Evolutionary conservation across 2,888 invertebrate species (phyloP), one percentile per base, ranked within the genome.

Genomic region (Masnerella sp.): DNA sequence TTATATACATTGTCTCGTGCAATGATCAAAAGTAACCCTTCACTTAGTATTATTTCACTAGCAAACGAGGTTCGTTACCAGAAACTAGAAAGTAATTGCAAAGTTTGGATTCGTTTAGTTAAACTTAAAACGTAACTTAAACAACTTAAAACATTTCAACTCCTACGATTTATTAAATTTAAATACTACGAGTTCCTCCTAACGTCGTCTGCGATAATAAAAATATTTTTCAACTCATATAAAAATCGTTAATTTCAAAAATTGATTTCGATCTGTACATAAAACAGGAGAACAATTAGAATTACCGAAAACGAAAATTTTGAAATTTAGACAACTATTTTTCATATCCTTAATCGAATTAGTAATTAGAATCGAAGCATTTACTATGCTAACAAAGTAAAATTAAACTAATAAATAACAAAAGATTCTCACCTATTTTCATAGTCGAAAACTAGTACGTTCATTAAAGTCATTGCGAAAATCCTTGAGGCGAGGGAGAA

Each of bases 321-420:
- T 38, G 14, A 42, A 9, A 9, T 28, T 12, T 42, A 12, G 11
- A 38, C 1, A 38, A 47, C 11, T 59, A 38, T 47, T 47, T 45
- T 59, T 36, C 34, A 54, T 38, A 34, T 54, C 8, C 15, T 2
- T 28, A 52, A 32, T 40, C 3, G 43, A 34, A 8, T 28, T 36
- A 45, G 15, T 58, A 58, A 67, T 67, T 67, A 58, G 67, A 51
- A 49, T 58, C 15, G 56, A 67, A 67, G 58, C 56, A 43, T 67
- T 32, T 34, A 67, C 49, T 56, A 15, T 11, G 7, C 14, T 32
- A 30, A 43, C 7, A 38, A 43, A 7, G 42, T 12, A 38, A 47
- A 47, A 9, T 59, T 38, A 28, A 28, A 38, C 7, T 7, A 42
- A 36, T 52, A 15, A 34, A 5, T 38, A 42, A 7, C 34, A 43